Evolutionary conservation across 2,797 vertebrate species (phyloP).

Genomic region (Dallia pectoralis): DNA sequence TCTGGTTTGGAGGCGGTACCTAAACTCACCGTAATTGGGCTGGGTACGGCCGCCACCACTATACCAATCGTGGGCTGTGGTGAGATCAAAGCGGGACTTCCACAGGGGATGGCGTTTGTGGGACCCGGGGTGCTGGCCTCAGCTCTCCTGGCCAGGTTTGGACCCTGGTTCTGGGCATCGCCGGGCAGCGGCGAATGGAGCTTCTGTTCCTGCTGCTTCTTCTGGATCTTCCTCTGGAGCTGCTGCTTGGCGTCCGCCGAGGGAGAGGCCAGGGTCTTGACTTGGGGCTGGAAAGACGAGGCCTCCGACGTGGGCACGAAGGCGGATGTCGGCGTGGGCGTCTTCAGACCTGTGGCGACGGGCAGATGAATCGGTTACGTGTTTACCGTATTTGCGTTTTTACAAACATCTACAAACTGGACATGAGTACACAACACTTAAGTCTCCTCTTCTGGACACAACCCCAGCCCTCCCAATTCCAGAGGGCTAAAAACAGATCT

Average conservation of each 20-base stretch:
- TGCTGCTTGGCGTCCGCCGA: constrained; percentile 97
- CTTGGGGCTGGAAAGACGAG: constrained; percentile 94
- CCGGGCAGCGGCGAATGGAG: constrained; percentile 90
- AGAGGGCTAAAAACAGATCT: neutral
- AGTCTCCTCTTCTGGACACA: no score
- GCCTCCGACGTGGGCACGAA: constrained; percentile 96
- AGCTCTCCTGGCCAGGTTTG: constrained; percentile 72
- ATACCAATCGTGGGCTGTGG: constrained; percentile 97
- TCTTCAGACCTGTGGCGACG: constrained; percentile 84
- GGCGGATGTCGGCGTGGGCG: constrained; percentile 89
- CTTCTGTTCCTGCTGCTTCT: constrained; percentile 99
- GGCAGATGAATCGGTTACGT: no score
- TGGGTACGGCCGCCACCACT: constrained; percentile 93
- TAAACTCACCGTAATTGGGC: constrained; percentile 88
- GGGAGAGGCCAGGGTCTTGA: constrained; percentile 93
- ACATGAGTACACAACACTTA: no score
- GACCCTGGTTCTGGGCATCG: constrained; percentile 70
- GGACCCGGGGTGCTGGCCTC: constrained; percentile 82
- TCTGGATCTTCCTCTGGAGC: constrained; percentile 98
- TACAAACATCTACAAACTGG: no score
- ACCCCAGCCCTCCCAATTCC: no score
- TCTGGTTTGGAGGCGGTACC: no score
- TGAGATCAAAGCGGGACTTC: constrained; percentile 93
- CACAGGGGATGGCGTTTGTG: constrained; percentile 85
- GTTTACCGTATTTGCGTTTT: no score